Conservation (phyloP, 1,140 invertebrate genomes). For the Drosophila albomicans region DNA sequence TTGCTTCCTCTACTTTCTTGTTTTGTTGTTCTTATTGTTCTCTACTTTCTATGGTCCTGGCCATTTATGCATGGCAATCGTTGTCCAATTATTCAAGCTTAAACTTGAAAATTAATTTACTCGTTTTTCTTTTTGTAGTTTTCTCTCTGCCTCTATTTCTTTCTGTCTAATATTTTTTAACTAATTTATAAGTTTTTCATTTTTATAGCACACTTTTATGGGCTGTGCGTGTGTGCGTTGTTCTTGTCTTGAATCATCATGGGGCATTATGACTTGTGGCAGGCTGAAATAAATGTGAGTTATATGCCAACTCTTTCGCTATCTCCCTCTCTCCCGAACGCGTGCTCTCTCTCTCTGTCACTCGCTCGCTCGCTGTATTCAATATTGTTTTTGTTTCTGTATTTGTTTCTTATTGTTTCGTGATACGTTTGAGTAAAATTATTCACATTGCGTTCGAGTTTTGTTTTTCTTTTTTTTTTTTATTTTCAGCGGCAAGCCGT, state of each 20-base stretch:
- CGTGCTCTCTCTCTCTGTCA: background rate
- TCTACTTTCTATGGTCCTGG: constrained; percentile 19
- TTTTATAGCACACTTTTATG: constrained; percentile 76
- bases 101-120: constrained; percentile 54
- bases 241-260: constrained; percentile 44
- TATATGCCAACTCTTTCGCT: constrained; percentile 22
- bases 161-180: constrained; percentile 30
- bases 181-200: constrained; percentile 71
- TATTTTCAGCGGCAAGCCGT: constrained; percentile 33
- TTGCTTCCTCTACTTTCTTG: constrained; percentile 18
- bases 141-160: background rate
- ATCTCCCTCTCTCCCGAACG: background rate
- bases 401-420: constrained; percentile 56
- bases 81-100: constrained; percentile 49
- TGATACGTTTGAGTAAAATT: constrained; percentile 66
- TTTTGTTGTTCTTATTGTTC: constrained; percentile 17
- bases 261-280: constrained; percentile 2
- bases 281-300: constrained; percentile 9
- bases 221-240: constrained; percentile 39
- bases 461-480: constrained; percentile 37
- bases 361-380: constrained; percentile 1
- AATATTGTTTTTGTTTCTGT: constrained; percentile 15
- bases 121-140: background rate
- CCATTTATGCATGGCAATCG: constrained; percentile 41
- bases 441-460: constrained; percentile 74